A percentile compares a stretch with the other conserved stretches of the same genome.
Conservation (phyloP, 2,797 vertebrate genomes). For the Harpagifer antarcticus region DNA sequence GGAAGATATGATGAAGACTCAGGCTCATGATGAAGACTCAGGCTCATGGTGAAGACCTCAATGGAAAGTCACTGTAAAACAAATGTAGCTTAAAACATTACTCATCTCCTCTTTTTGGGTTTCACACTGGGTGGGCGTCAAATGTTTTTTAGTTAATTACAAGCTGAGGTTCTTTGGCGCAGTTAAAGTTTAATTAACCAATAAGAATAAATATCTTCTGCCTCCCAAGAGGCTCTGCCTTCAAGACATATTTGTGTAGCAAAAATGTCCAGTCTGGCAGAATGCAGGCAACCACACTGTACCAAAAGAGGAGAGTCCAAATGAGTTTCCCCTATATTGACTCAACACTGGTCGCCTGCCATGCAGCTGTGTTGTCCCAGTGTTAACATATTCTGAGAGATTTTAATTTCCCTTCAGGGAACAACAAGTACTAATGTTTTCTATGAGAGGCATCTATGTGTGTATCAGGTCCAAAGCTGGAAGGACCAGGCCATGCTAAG, state of each 20-base stretch:
- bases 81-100: not conserved
- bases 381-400: slow-evolving; percentile 18
- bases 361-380: not conserved
- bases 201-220: slow-evolving; percentile 11
- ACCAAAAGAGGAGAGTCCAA: slow-evolving; percentile 18
- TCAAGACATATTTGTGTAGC: slow-evolving; percentile 19
- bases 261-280: slow-evolving; percentile 29
- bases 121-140: not conserved
- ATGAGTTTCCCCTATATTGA: slow-evolving; percentile 21
- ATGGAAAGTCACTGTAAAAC: not conserved
- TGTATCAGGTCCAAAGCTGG: too few species aligned
- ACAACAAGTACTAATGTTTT: slow-evolving; percentile 5
- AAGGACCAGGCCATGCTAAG: too few species aligned
- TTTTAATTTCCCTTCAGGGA: not conserved
- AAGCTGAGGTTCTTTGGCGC: not conserved
- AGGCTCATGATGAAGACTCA: too few species aligned
- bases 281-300: slow-evolving; percentile 10
- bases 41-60: too few species aligned
- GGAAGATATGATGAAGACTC: too few species aligned
- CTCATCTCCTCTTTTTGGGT: not conserved
- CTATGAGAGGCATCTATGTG: not conserved
- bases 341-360: not conserved
- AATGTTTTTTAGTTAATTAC: not conserved
- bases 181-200: slow-evolving; percentile 33
- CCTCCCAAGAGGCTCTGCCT: slow-evolving; percentile 16